Base-by-base conservation (phyloP, 2,888 invertebrate species). In the Cryptophagus acutangulus region DNA sequence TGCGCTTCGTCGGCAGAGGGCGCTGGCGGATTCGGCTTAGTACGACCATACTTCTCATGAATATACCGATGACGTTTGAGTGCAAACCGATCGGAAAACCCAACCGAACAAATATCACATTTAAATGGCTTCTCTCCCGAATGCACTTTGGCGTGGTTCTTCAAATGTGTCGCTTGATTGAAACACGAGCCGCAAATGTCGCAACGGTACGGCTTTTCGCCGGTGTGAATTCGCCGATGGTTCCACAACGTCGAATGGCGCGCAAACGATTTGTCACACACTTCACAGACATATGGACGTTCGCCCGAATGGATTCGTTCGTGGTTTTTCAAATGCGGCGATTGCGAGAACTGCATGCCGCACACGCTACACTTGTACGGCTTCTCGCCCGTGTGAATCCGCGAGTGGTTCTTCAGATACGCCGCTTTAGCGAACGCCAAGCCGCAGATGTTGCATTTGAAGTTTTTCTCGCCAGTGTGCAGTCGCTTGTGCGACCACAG, bases 311-410 rank as follows among this genome's bases (percentile, higher is more conserved):
- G 89, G 40, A 89, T 89, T 59, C 89, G 76, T 68, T 90, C 89
- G 62, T 89, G 89, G 66, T 89, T 90, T 62, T 89, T 89, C 38
- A 90, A 72, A 74, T 90, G 89, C 1, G 89, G 89, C 40, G 87
- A 87, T 61, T 90, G 89, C 3, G 88, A 88, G 66, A 90, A 89
- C 65, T 88, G 88, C 89, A 89, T 89, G 33, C 89, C 89, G 65
- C 89, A 90, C 15, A 88, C 87, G 62, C 80, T 82, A 70, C 89
- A 90, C 18, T 55, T 43, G 41, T 67, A 74, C 8, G 74, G 74
- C 43, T 74, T 74, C 49, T 74, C 74, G 33, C 89, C 89, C 1
- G 88, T 89, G 55, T 90, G 89, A 58, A 90, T 89, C 54, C 89
- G 77, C 35, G 87, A 86, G 66, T 90, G 89, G 64, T 90, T 90